Evolutionary conservation across 2,888 invertebrate genomes (phyloP).

Genomic region (Corythucha ciliata): DNA sequence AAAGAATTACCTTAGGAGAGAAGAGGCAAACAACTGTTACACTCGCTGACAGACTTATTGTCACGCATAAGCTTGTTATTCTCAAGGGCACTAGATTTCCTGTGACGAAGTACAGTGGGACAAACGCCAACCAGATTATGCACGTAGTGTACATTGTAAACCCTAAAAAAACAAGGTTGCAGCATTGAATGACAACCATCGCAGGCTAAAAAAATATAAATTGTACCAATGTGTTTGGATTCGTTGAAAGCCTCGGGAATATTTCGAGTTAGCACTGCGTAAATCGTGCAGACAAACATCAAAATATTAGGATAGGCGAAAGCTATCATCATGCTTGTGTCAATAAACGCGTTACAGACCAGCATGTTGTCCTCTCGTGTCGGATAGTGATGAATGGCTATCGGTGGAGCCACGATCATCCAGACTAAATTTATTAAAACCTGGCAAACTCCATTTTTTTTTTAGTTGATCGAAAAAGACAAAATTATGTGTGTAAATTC

Average conservation of each 20-base stretch:
- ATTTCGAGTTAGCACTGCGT: conserved; percentile 90
- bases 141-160: conserved; percentile 99
- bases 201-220: neutral
- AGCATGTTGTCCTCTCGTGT: conserved; percentile 85
- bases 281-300: conserved; percentile 87
- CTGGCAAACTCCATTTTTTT: too few relatives aligned
- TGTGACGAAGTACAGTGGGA: conserved; percentile 93
- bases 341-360: conserved; percentile 85
- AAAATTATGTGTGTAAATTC: too few relatives aligned
- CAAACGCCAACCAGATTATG: conserved; percentile 96
- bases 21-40: conserved; percentile 90
- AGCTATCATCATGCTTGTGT: conserved; percentile 87
- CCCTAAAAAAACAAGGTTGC: conserved; percentile 45
- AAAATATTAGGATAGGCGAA: conserved; percentile 88
- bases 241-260: conserved; percentile 98
- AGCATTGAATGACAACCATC: neutral
- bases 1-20: conserved; percentile 58
- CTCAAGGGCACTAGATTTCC: conserved; percentile 84
- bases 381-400: conserved; percentile 82
- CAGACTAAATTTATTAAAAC: conserved; percentile 82
- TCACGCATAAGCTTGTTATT: conserved; percentile 91
- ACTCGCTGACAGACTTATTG: conserved; percentile 86
- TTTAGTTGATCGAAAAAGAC: too few relatives aligned
- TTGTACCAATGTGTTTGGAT: conserved; percentile 83
- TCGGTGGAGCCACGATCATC: conserved; percentile 84